Base-by-base conservation (phyloP, 2,797 vertebrate genomes). In the Chloroceryle inda region DNA sequence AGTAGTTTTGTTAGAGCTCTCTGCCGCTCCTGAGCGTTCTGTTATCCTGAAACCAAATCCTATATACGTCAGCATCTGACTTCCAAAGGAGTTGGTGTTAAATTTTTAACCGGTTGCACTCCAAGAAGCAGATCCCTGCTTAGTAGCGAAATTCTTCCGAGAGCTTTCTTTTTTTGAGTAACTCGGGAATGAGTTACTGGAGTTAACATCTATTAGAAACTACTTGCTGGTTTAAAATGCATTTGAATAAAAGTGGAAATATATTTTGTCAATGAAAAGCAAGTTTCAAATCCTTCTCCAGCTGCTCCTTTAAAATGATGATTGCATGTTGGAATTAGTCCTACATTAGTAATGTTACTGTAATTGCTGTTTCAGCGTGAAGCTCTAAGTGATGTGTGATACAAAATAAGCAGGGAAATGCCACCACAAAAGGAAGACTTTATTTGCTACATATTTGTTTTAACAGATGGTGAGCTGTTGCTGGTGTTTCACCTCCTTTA, bases 401-500 rank as follows among this genome's bases (percentile, higher is more conserved):
- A 53, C 26, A 29, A 91, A 92, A 66, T 75, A 72, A 90, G 35
- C 45, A 67, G 58, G 68, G 81, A 89, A 94, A n/a, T 87, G 33
- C 44, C 47, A 66, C 73, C 27, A 23, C 83, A 90, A 80, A 85
- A 86, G 86, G 96, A 91, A 93, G 94, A 68, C 66, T 96, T 86
- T 95, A 88, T 88, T 89, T 95, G 93, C 71, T 74, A 62, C 82
- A 24, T 93, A 69, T 88, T 95, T 81, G 91, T 93, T 91, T 91
- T 92, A 74, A 88, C 72, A 92, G 93, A 88, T 93, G 92, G 78
- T 91, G 85, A 78, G 72, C 92, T 91, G 37, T 93, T 91, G 85
- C 89, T 97, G 88, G 73, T 96, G 73, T 95, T 78, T 97, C 75
- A 94, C 59, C 91, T 95, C 73, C 92, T 97, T 92, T 97, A 92